Conservation (phyloP, 2,888 invertebrate genomes). For the Caenorhabditis macrosperma region DNA sequence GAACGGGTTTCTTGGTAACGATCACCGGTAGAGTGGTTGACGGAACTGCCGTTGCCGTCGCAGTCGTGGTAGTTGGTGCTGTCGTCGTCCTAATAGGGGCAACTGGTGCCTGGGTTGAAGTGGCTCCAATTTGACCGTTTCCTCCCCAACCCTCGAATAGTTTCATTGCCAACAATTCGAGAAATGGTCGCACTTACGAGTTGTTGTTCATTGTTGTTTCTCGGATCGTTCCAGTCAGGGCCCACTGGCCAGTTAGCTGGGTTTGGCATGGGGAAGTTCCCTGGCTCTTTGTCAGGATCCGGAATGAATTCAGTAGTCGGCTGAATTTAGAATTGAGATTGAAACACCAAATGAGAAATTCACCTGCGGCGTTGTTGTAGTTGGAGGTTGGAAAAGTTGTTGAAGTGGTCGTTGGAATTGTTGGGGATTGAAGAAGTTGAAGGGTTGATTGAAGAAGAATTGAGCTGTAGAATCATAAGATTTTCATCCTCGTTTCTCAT, state of each 20-base stretch:
- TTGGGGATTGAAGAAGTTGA: constrained; percentile 50
- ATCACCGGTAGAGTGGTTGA: constrained; percentile 17
- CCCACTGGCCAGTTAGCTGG: constrained; percentile 65
- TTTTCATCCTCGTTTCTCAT: too few relatives aligned
- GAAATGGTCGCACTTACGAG: constrained; percentile 24
- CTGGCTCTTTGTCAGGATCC: constrained; percentile 60
- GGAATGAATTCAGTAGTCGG: constrained; percentile 56
- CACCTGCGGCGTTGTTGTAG: constrained; percentile 22
- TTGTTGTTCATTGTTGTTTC: constrained; percentile 56
- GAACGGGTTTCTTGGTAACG: constrained; percentile 29
- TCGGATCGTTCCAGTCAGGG: constrained; percentile 67
- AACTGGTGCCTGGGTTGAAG: constrained; percentile 26
- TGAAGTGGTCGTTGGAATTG: constrained; percentile 39
- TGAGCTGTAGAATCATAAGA: constrained; percentile 32
- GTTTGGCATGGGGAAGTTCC: constrained; percentile 63
- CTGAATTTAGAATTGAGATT: constrained; percentile 7
- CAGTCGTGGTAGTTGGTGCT: constrained; percentile 11
- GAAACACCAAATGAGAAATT: neutral
- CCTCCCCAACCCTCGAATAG: constrained; percentile 61
- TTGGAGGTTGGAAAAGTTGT: constrained; percentile 24
- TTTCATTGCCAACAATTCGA: neutral
- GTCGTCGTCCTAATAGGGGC: constrained; percentile 18
- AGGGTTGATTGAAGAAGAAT: constrained; percentile 54
- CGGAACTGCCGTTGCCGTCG: neutral
- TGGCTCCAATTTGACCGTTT: constrained; percentile 38